Evolutionary conservation across 2,888 invertebrate species (phyloP).

Genomic region (Tetramorium bicarinatum): DNA sequence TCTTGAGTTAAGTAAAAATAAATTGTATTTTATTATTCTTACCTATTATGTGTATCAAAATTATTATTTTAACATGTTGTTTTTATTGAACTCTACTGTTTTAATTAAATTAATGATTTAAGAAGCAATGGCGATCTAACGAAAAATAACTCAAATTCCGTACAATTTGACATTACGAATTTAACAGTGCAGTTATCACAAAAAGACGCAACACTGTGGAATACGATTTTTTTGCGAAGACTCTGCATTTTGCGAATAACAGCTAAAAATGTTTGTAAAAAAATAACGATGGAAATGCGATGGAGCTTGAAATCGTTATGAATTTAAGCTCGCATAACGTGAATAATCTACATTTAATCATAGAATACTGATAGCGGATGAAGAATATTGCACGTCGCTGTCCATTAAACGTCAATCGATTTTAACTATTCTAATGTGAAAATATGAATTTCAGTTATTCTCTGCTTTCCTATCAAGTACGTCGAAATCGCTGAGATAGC

Average conservation of each 20-base stretch:
- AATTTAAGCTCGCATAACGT: background rate
- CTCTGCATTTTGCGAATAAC: background rate
- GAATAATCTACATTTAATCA: slow-evolving; percentile 23
- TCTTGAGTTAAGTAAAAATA: too few relatives aligned
- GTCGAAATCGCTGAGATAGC: background rate
- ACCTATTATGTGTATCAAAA: too few relatives aligned
- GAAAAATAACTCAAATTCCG: too few relatives aligned
- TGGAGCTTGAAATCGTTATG: background rate
- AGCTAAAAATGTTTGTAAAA: background rate
- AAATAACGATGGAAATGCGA: background rate
- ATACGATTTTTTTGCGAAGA: too few relatives aligned
- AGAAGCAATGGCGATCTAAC: too few relatives aligned
- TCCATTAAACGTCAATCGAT: slow-evolving; percentile 42
- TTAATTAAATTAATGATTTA: too few relatives aligned
- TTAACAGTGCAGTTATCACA: too few relatives aligned
- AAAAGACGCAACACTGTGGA: too few relatives aligned
- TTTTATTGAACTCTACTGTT: too few relatives aligned
- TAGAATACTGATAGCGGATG: background rate
- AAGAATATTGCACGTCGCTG: background rate
- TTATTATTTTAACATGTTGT: too few relatives aligned
- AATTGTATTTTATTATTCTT: too few relatives aligned
- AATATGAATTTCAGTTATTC: slow-evolving; percentile 35
- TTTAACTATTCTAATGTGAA: slow-evolving; percentile 5
- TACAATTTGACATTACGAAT: too few relatives aligned
- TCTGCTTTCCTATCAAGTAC: slow-evolving; percentile 2